Percentiles rank a stretch among this genome's conserved stretches.
phyloP scores from a whole-genome alignment of 1,140 invertebrate species.

The Drosophila neocordata region DNA sequence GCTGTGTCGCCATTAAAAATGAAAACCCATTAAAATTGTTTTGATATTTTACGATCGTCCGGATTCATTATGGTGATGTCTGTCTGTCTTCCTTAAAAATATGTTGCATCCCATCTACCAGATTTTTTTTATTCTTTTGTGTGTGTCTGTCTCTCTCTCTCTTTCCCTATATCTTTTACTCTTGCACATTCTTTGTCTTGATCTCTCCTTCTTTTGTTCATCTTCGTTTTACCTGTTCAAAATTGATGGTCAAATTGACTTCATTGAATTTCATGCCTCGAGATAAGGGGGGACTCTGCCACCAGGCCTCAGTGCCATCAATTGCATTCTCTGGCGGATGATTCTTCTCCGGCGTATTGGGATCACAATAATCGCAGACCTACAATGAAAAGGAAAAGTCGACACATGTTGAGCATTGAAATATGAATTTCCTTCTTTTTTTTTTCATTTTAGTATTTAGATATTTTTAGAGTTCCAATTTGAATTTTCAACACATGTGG shows the following conservation, averaged over 20 bases:
- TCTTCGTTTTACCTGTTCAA: conserved; percentile 92
- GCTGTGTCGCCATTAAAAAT: conserved; percentile 47
- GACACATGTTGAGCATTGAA: conserved; percentile 42
- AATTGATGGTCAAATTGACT: conserved; percentile 98
- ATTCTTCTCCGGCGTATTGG: conserved; percentile 87
- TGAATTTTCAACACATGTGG: conserved; percentile 59
- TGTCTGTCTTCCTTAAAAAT: conserved; percentile 17
- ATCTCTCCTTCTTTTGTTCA: conserved; percentile 25
- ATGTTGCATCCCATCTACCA: conserved; percentile 54
- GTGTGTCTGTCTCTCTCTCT: conserved; percentile 23
- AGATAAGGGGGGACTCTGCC: conserved; percentile 99
- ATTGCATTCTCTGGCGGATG: conserved; percentile 96
- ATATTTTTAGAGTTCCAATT: conserved; percentile 63
- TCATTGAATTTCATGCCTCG: conserved; percentile 97
- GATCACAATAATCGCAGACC: conserved; percentile 97
- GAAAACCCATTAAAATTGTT: conserved; percentile 76
- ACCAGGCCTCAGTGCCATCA: conserved; percentile 97
- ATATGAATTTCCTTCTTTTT: conserved; percentile 12
- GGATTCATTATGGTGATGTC: conserved; percentile 11
- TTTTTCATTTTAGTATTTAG: conserved; percentile 12
- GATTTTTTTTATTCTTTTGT: conserved; percentile 17
- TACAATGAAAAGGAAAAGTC: conserved; percentile 81
- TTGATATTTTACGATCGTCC: conserved; percentile 69
- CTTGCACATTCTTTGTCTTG: conserved; percentile 39
- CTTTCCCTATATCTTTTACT: not conserved